phyloP scores from a whole-genome alignment of 2,113 vertebrate species.

The Pygoscelis adeliae region DNA sequence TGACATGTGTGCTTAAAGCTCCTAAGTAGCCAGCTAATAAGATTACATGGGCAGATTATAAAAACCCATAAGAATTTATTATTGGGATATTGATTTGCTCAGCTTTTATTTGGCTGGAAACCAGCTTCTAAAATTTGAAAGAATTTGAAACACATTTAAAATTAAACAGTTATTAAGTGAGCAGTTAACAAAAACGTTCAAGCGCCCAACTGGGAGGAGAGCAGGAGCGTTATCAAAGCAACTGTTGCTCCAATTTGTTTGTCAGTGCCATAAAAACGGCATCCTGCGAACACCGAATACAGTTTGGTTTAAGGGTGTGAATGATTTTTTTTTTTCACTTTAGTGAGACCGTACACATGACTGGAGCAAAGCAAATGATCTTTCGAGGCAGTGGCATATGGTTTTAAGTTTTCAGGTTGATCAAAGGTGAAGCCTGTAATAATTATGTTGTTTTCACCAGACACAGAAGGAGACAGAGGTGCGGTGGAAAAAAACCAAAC shows the following conservation, averaged over 20 bases:
- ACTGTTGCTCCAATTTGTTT: background rate
- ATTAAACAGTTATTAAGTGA: background rate
- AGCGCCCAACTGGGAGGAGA: background rate
- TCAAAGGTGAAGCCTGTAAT: background rate
- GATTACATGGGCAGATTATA: background rate
- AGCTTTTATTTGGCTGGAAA: background rate
- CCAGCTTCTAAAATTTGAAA: background rate
- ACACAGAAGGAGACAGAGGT: background rate
- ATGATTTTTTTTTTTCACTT: background rate
- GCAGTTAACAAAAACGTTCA: background rate
- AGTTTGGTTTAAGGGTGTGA: background rate
- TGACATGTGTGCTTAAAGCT: background rate
- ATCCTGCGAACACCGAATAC: background rate
- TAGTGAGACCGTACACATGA: background rate
- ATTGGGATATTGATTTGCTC: background rate
- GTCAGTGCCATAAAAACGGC: background rate
- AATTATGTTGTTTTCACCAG: background rate
- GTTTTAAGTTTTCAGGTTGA: background rate
- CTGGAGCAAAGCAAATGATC: background rate
- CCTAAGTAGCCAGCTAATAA: background rate
- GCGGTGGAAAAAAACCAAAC: background rate
- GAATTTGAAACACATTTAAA: background rate
- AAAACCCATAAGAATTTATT: background rate
- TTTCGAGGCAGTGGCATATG: background rate
- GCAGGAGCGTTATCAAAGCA: background rate